Conservation (phyloP, 1,140 invertebrate species). For the Drosophila bifasciata region DNA sequence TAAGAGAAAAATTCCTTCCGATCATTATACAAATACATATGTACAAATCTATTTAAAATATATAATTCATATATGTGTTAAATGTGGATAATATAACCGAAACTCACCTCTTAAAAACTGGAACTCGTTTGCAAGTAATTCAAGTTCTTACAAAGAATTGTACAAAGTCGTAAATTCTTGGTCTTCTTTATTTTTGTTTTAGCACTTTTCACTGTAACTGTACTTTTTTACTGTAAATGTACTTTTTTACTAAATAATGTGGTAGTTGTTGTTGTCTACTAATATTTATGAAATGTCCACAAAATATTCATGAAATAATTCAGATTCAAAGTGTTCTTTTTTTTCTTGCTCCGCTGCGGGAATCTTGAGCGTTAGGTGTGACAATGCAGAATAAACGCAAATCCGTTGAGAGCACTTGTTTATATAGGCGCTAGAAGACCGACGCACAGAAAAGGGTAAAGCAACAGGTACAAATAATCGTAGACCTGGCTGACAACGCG, state of each 20-base stretch:
- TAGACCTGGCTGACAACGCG: too few relatives aligned
- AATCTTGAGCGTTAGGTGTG: slow-evolving; percentile 67
- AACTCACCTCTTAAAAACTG: too few relatives aligned
- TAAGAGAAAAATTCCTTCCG: too few relatives aligned
- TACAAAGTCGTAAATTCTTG: background rate
- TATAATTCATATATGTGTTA: background rate
- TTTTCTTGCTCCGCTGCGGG: slow-evolving; percentile 13
- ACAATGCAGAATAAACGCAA: slow-evolving; percentile 78
- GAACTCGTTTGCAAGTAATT: background rate
- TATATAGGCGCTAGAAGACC: slow-evolving; percentile 65
- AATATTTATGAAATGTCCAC: background rate
- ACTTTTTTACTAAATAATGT: slow-evolving; percentile 28
- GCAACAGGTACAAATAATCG: slow-evolving; percentile 64
- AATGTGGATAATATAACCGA: too few relatives aligned
- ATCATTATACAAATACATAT: too few relatives aligned
- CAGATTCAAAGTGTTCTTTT: slow-evolving; percentile 1
- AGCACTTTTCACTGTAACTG: slow-evolving; percentile 36
- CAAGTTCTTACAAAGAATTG: background rate
- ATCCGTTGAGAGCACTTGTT: slow-evolving; percentile 72
- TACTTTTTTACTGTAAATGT: slow-evolving; percentile 42
- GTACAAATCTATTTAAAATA: too few relatives aligned
- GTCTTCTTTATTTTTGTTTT: background rate
- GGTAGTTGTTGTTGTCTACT: slow-evolving; percentile 27
- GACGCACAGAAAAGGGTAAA: slow-evolving; percentile 65
- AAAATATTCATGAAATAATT: slow-evolving; percentile 12